These are phyloP conservation scores for Parotocinclus haroldoi DNA, from an alignment of 2,797 vertebrate species.

Conservation along the genomic window DNA sequence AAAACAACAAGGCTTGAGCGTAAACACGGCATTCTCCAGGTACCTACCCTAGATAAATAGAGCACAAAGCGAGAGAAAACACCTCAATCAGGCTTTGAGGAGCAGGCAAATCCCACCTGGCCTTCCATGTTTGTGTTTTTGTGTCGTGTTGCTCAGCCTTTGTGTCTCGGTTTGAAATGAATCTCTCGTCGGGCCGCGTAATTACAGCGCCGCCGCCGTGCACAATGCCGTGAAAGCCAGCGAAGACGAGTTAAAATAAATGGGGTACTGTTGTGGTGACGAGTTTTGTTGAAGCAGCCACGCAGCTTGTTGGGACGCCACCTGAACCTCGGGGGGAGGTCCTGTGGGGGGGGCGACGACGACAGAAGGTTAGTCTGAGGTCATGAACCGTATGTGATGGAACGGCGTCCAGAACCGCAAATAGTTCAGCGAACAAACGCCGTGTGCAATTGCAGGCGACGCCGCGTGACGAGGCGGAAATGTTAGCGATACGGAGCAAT, in stretches of 20 bases:
- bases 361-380: no score
- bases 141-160: constrained; percentile 10
- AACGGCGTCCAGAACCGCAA: no score
- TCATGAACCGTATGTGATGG: no score
- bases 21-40: constrained; percentile 30
- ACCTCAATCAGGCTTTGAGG: constrained; percentile 33
- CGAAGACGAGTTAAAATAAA: not conserved
- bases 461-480: no score
- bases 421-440: no score
- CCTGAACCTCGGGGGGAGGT: no score
- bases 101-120: constrained; percentile 23
- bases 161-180: constrained; percentile 22
- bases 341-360: no score
- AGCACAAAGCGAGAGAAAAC: not conserved
- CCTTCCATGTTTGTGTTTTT: no score
- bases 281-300: no score
- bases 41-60: constrained; percentile 30
- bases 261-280: not conserved
- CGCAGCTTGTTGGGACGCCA: no score
- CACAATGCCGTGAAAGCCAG: constrained; percentile 2
- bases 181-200: constrained; percentile 7
- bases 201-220: constrained; percentile 9
- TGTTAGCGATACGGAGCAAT: no score
- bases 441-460: no score
- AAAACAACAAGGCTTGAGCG: constrained; percentile 26